Percentiles rank a stretch among this genome's conserved stretches.
phyloP scores from a whole-genome alignment of 2,113 vertebrate species.

The Thinocorus orbignyianus region DNA sequence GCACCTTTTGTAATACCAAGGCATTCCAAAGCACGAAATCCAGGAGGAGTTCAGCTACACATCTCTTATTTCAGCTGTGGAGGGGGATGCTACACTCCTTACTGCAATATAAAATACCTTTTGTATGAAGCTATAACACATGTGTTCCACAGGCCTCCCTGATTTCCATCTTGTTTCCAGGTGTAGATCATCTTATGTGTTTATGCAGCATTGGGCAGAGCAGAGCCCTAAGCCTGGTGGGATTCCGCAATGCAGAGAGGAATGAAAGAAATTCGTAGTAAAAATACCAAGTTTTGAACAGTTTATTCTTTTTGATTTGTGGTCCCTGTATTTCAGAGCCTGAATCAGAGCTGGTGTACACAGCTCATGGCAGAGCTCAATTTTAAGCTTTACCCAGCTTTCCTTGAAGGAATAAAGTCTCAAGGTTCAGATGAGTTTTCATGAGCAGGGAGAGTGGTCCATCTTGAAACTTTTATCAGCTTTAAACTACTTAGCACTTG shows the following conservation, averaged over 20 bases:
- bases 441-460: background rate
- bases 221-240: background rate
- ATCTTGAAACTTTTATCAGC: background rate
- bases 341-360: background rate
- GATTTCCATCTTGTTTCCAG: background rate
- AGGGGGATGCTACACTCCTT: background rate
- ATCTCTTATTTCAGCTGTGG: background rate
- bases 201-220: background rate
- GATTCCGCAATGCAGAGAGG: background rate
- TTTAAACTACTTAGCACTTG: background rate
- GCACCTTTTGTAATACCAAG: background rate
- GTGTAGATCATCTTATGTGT: rapidly evolving
- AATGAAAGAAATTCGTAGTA: background rate
- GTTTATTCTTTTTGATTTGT: background rate
- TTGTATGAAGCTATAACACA: background rate
- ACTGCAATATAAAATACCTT: background rate
- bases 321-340: background rate
- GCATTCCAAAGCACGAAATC: background rate
- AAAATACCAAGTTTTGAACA: background rate
- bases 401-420: background rate
- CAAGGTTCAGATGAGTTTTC: background rate
- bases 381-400: background rate
- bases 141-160: background rate
- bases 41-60: background rate
- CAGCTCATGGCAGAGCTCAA: background rate